phyloP scores from a whole-genome alignment of 2,113 vertebrate species.

The Dascyllus trimaculatus region DNA sequence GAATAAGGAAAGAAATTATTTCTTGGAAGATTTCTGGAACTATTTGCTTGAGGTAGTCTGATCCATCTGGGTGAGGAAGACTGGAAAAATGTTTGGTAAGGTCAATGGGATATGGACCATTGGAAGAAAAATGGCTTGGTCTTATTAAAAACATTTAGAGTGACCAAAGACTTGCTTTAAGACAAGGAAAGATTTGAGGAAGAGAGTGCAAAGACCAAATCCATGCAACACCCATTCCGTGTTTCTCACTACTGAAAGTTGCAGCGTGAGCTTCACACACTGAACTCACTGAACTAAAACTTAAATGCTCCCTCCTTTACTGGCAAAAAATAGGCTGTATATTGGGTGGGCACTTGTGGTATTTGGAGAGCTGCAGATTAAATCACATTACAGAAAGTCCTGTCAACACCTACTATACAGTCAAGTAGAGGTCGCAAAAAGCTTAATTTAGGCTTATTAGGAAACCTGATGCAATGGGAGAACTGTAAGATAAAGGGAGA shows the following conservation, averaged over 20 bases:
- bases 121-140: constrained; percentile 72
- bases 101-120: constrained; percentile 77
- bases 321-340: constrained; percentile 5
- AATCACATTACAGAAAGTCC: constrained; percentile 12
- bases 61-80: constrained; percentile 72
- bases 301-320: constrained; percentile 11
- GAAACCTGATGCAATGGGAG: constrained; percentile 13
- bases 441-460: constrained; percentile 30
- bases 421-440: neutral
- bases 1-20: constrained; percentile 68
- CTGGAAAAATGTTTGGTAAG: constrained; percentile 75
- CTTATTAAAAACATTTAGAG: constrained; percentile 69
- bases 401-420: constrained; percentile 40
- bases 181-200: constrained; percentile 43
- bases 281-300: constrained; percentile 25
- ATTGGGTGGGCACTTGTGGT: constrained; percentile 15
- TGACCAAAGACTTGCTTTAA: constrained; percentile 41
- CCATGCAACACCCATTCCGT: constrained; percentile 21
- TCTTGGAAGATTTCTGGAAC: constrained; percentile 71
- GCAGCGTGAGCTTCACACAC: constrained; percentile 17
- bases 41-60: constrained; percentile 60
- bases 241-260: constrained; percentile 39
- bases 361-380: constrained; percentile 21
- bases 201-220: constrained; percentile 57
- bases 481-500: neutral